A percentile compares a stretch with the other conserved stretches of the same genome.
These are phyloP conservation scores for Therioaphis trifolii DNA, from an alignment of 2,888 invertebrate species.

Conservation along the genomic window DNA sequence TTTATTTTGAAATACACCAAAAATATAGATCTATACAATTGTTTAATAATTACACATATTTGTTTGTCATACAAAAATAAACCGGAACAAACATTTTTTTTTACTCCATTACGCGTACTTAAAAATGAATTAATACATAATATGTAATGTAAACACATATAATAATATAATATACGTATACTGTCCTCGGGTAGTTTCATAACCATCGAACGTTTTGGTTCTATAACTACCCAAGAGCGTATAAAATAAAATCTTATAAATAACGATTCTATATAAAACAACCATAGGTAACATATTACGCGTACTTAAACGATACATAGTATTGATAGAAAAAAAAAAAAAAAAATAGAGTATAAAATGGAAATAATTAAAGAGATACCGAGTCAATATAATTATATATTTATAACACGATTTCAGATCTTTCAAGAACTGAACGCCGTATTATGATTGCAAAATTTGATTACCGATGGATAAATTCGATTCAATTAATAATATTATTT, in stretches of 20 bases:
- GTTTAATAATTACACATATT: background rate
- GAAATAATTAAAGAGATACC: background rate
- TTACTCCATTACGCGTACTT: background rate
- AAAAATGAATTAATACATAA: slow-evolving; percentile 5
- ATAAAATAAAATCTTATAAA: background rate
- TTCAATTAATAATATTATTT: background rate
- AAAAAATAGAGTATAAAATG: slow-evolving; percentile 24
- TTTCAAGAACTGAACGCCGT: background rate
- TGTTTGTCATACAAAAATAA: background rate
- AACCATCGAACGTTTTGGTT: background rate
- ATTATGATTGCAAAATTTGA: background rate
- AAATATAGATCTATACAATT: background rate
- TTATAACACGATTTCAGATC: no score
- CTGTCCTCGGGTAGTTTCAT: background rate
- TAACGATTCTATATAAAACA: slow-evolving; percentile 14
- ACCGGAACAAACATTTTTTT: background rate
- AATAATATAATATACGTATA: no score
- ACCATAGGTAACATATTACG: slow-evolving; percentile 41
- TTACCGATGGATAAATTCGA: background rate
- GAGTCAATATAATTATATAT: background rate
- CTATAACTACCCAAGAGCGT: background rate
- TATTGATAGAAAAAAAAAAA: no score
- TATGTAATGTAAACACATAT: no score
- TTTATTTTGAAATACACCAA: slow-evolving; percentile 14
- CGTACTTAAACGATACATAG: background rate